Conservation (phyloP, 2,113 vertebrate genomes). For the Nicator chloris region DNA sequence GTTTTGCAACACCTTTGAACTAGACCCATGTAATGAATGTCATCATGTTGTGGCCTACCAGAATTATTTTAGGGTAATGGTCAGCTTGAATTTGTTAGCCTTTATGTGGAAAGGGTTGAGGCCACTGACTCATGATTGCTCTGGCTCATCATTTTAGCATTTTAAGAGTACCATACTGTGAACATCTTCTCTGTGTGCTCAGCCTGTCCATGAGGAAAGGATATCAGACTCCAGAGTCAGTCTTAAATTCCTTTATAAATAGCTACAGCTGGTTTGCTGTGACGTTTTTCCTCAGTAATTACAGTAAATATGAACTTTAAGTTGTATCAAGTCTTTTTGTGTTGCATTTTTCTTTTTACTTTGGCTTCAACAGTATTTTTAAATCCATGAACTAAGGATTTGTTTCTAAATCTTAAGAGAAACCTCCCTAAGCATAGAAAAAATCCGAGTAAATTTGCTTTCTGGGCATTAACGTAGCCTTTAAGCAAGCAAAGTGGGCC, state of each 20-base stretch:
- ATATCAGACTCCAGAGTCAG: not conserved
- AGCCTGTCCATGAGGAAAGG: not conserved
- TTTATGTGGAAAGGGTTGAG: constrained; percentile 29
- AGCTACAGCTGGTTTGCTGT: not conserved
- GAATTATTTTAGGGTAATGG: constrained; percentile 23
- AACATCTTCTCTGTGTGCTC: constrained; percentile 15
- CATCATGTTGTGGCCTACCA: not conserved
- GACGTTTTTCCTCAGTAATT: not conserved
- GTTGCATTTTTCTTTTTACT: not conserved
- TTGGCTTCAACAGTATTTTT: not conserved
- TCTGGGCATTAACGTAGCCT: not conserved
- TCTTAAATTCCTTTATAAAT: constrained; percentile 16
- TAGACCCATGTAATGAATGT: not conserved
- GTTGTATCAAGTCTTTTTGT: not conserved
- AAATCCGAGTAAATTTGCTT: not conserved
- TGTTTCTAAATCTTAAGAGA: not conserved
- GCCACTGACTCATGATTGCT: not conserved
- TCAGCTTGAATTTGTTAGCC: not conserved
- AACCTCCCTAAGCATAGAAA: not conserved
- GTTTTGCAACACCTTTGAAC: not conserved
- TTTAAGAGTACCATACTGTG: not conserved
- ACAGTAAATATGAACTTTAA: not conserved
- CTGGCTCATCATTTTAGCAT: not conserved
- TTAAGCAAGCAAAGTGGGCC: not conserved
- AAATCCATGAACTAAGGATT: not conserved